Evolutionary conservation across 2,888 invertebrate species (phyloP), one percentile per base, ranked within the genome.

Genomic region (Eupithecia subumbrata): DNA sequence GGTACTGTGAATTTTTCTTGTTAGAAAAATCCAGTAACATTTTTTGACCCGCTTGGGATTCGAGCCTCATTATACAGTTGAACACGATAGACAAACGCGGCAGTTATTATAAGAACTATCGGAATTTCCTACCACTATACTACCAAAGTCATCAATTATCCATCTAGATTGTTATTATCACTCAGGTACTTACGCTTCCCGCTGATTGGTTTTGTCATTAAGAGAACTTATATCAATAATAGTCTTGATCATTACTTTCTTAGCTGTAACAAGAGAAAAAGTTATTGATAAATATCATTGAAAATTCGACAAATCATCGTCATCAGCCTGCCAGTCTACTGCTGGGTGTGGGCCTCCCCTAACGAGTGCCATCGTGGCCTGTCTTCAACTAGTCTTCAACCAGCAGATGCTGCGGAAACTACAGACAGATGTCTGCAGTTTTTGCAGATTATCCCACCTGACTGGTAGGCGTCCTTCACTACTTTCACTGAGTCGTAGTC

Each of bases 201-300:
- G 79, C 76, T 82, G 82, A 71, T 84, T 80, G 7, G 37, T 74
- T 74, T 85, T 84, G 45, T 85, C 81, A 60, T 83, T 84, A 34
- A 74, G 45, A 0, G 88, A 82, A 11, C 80, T 86, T 30, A 93
- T 91, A 76, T 93, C 90, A 66, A 94, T 90, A 0, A 89, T 78
- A 0, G 93, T 90, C 80, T 90, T 92, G 52, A 94, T 88, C 60
- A 90, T 72, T 16, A 92, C 77, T 12, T 89, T 87, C 5, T 86
- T 84, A 75, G 80, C 88, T 89, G 85, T 63, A 88, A 89, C 48
- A 76, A 73, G 78, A 52, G 2, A 72, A 67, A 18, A 43, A 34
- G 8, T 34, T 48, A 67, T 43, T 73, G 22, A 52, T 11, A 56
- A 52, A 2, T 1, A 43, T 22, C 9, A 4, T 22, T 22, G n/a